A percentile compares a stretch with the other conserved stretches of the same genome.
These are phyloP conservation scores for Gymnarchus niloticus DNA, from an alignment of 2,113 vertebrate species.

Conservation along the genomic window DNA sequence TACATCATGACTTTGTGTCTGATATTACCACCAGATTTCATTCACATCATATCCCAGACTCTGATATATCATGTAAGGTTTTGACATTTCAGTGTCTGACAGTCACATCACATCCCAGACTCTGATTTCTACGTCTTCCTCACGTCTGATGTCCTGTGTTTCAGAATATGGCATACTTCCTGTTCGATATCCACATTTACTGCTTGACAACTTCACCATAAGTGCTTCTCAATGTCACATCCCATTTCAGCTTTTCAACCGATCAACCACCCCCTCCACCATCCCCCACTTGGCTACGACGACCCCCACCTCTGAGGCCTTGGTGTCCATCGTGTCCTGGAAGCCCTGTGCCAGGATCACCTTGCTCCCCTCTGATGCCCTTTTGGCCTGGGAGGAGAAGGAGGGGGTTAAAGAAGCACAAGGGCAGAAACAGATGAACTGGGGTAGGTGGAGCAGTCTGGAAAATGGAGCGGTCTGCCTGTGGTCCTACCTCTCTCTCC, in stretches of 20 bases:
- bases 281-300: neutral
- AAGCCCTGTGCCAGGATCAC: conserved; percentile 47
- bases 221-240: neutral
- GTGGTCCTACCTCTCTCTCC: conserved; percentile 50
- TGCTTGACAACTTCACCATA: neutral
- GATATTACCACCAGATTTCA: neutral
- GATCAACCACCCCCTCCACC: neutral
- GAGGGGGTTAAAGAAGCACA: neutral
- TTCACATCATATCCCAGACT: neutral
- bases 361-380: conserved; percentile 49
- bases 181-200: neutral
- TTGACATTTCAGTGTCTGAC: neutral
- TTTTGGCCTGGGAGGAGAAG: conserved; percentile 53
- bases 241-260: neutral
- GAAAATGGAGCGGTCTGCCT: neutral
- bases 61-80: neutral
- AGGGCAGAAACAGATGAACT: too few species aligned
- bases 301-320: conserved; percentile 46
- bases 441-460: too few species aligned
- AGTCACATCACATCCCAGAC: neutral
- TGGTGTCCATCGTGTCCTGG: conserved; percentile 54
- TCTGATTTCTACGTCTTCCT: neutral
- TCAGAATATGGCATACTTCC: neutral
- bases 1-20: neutral
- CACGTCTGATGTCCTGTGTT: neutral